Evolutionary conservation across 1,140 invertebrate genomes (phyloP).

Genomic region (Penaeus indicus): DNA sequence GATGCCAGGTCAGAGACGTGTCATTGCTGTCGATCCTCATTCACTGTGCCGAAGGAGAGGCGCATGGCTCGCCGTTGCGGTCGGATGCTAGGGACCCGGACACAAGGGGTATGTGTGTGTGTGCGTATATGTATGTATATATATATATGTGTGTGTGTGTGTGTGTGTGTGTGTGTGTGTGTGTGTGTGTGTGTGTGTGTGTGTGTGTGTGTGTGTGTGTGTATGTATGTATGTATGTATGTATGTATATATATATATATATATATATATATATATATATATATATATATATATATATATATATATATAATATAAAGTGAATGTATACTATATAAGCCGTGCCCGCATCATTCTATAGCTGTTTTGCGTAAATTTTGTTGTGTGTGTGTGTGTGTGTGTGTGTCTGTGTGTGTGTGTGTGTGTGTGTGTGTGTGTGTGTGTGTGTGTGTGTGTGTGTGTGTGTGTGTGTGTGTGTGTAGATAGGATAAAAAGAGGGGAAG

Average conservation of each 20-base stretch:
- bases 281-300: constrained; percentile 4
- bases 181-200: background rate
- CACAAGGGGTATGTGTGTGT: background rate
- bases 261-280: constrained; percentile 17
- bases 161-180: background rate
- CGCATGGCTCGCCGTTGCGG: no score
- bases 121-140: background rate
- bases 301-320: background rate
- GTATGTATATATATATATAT: constrained; percentile 15
- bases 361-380: no score
- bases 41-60: no score
- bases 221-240: background rate
- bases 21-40: no score
- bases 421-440: no score
- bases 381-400: no score
- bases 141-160: background rate
- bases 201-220: background rate
- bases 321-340: background rate
- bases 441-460: no score
- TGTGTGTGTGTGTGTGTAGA: no score
- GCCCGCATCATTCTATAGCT: no score
- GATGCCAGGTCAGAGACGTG: no score
- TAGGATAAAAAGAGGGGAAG: no score
- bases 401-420: no score
- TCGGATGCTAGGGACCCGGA: background rate